Evolutionary conservation across 2,797 vertebrate genomes (phyloP), one percentile per base, ranked within the genome.

Genomic region (Thaleichthys pacificus): DNA sequence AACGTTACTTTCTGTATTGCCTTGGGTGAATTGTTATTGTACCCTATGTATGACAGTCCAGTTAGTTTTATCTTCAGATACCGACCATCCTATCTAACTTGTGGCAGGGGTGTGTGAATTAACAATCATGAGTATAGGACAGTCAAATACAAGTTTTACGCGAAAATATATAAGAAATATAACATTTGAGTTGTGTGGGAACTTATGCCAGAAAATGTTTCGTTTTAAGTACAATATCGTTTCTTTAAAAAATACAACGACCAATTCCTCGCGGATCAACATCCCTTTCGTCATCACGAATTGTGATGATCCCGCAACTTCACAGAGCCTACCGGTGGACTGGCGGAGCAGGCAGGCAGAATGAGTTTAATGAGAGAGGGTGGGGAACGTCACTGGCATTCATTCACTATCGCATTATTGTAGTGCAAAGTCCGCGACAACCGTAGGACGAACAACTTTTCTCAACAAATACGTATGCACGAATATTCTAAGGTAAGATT

Each of bases 401-500:
- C 17, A n/a, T 17, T 56, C 19, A n/a, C 15, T 56, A 56, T 66
- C 64, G 21, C 12, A 24, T 49, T 7, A 14, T 17, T 24, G 28
- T 42, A 9, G 47, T 67, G 12, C 5, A 11, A 47, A 19, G 3
- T 51, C 65, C n/a, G 22, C 21, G 15, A 7, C 65, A 17, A 42
- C 42, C 6, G n/a, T 21, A 15, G 22, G 22, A 17, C 12, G 14
- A 51, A 66, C 17, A 67, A 54, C 47, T 54, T 67, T 56, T 67
- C 47, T 19, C 49, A 24, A 30, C 12, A 7, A 28, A 54, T 14
- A 56, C 28, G 17, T 28, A 54, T 67, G 49, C 66, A 15, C 11
- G 24, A 30, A 30, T 67, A 67, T 22, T 19, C 24, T 28, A 67
- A 30, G 66, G 66, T 67, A 67, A 67, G 66, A 24, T 54, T 28